phyloP scores from a whole-genome alignment of 1,140 invertebrate species.

The Aphaenogaster ashmeadi region DNA sequence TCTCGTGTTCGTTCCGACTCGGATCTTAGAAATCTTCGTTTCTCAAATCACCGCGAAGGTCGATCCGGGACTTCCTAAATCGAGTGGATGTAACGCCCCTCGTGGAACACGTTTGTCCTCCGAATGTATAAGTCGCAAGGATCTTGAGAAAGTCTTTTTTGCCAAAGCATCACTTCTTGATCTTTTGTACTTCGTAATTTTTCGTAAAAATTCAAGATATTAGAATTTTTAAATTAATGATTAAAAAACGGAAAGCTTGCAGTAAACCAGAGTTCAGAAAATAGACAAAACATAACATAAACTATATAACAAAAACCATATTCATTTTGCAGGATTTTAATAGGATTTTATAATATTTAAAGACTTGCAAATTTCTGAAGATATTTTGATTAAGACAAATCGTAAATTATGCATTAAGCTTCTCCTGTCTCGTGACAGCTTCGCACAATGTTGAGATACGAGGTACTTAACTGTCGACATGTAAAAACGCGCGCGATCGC shows the following conservation, averaged over 20 bases:
- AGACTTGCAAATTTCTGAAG: background rate
- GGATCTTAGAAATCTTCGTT: slow-evolving; percentile 74
- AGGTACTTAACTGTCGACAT: no score
- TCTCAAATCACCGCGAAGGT: slow-evolving; percentile 32
- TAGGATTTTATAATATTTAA: background rate
- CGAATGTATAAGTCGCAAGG: background rate
- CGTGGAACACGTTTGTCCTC: slow-evolving; percentile 27
- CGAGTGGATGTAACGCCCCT: slow-evolving; percentile 26
- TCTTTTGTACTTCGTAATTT: background rate
- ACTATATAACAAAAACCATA: background rate
- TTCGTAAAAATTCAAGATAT: background rate
- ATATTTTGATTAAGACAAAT: background rate
- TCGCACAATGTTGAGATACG: background rate
- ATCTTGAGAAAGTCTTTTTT: background rate
- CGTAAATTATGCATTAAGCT: background rate
- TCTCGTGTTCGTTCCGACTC: slow-evolving; percentile 49
- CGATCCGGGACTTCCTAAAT: slow-evolving; percentile 37
- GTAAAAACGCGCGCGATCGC: background rate
- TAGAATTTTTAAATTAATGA: background rate
- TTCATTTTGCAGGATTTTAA: background rate
- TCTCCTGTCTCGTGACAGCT: background rate
- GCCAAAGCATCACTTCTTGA: no score
- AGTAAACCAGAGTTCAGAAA: background rate
- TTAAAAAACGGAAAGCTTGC: background rate
- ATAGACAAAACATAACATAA: no score